Evolutionary conservation across 2,797 vertebrate genomes (phyloP), one percentile per base, ranked within the genome.

Genomic region (Geotria australis): DNA sequence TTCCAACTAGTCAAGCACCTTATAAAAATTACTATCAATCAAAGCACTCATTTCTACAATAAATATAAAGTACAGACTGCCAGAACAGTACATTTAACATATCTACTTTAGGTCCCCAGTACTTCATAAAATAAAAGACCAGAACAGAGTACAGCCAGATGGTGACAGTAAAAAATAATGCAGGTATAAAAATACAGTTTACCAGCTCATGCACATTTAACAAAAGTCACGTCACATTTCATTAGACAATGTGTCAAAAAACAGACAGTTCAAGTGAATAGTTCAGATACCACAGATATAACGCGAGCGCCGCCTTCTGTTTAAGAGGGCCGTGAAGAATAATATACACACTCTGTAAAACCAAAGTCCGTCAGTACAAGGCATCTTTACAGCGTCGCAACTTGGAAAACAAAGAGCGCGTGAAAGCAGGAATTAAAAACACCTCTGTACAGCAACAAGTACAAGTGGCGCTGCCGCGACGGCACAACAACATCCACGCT

Each of bases 401-500:
- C 24, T 38, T 38, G 24, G 24, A 38, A 38, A 38, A 48, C 10
- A 15, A 10, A 56, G 46, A 47, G 10, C 24, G 24, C 24, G 24
- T 38, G 38, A 38, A 38, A 38, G 24, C 24, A 60, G 58, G 46
- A 2, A 56, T 56, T 15, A n/a, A 46, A 10, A 2, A 3, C 1
- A 1, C 47, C 61, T 60, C 48, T 11, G 15, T 2, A 2, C 11
- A 13, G 57, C 46, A 60, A 47, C 11, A 48, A 5, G 49, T 47
- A 48, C 47, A 53, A 12, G 56, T 51, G 57, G 48, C 48, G 61
- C 56, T 61, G 47, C 14, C 46, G 57, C 47, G 48, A 48, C 14
- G 56, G 57, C 10, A 9, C 60, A 61, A 63, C 61, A 58, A 61
- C 61, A 63, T 12, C 15, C 45, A 57, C 9, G 2, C 13, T 15